A percentile compares a stretch with the other conserved stretches of the same genome.
Evolutionary conservation across 2,888 invertebrate species (phyloP).

Genomic region (Acanthosepion pharaonis): DNA sequence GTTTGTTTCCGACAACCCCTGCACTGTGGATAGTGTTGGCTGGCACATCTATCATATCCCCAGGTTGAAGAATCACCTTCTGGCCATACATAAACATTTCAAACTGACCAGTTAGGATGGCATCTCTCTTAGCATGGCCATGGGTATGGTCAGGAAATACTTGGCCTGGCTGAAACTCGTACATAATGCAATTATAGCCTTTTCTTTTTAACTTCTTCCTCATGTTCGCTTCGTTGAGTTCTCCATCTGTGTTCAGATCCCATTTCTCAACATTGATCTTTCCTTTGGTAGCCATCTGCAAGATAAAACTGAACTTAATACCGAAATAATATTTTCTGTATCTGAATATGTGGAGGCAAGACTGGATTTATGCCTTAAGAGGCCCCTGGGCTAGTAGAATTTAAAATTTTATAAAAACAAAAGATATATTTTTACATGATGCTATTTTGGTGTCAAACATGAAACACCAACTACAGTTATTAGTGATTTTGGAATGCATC

Average conservation of each 20-base stretch:
- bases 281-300: constrained; percentile 47
- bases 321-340: neutral
- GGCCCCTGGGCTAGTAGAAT: no score
- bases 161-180: constrained; percentile 66
- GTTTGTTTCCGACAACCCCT: constrained; percentile 63
- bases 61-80: constrained; percentile 65
- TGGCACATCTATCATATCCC: constrained; percentile 70
- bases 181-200: constrained; percentile 64
- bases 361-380: no score
- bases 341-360: neutral
- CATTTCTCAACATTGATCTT: constrained; percentile 65
- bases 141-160: constrained; percentile 71
- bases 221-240: constrained; percentile 62
- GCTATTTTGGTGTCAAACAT: no score
- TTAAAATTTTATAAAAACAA: no score
- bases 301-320: neutral
- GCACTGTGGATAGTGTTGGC: constrained; percentile 67
- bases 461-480: no score
- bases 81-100: constrained; percentile 68
- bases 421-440: no score
- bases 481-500: no score
- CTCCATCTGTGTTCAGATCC: constrained; percentile 64
- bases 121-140: constrained; percentile 67
- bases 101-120: constrained; percentile 66
- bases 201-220: constrained; percentile 62